Percentiles rank a stretch among this genome's conserved stretches.
Conservation (phyloP, 2,888 invertebrate genomes). For the Apocheima hispidaria region DNA sequence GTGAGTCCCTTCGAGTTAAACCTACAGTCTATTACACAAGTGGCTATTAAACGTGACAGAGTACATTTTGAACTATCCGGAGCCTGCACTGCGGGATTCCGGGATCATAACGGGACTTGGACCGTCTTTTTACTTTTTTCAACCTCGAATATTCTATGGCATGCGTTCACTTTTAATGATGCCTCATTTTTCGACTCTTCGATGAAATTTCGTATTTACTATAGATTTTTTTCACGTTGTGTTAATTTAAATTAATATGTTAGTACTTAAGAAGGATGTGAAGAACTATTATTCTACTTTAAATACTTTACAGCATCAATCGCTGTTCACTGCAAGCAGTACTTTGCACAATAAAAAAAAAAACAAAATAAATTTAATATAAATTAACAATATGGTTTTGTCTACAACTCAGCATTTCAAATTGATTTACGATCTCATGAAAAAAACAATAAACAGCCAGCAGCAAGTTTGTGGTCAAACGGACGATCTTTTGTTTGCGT, state of each 20-base stretch:
- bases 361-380: constrained; percentile 7
- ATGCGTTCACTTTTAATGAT: constrained; percentile 82
- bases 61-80: constrained; percentile 45
- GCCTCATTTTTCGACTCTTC: constrained; percentile 52
- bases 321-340: too few relatives aligned
- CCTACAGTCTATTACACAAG: constrained; percentile 25
- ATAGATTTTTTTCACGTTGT: too few relatives aligned
- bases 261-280: too few relatives aligned
- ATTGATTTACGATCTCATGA: constrained; percentile 64
- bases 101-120: constrained; percentile 77
- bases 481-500: constrained; percentile 66
- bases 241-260: too few relatives aligned
- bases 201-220: too few relatives aligned
- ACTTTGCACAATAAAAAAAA: constrained; percentile 30
- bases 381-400: constrained; percentile 3
- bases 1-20: constrained; percentile 9
- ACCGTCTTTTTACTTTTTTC: constrained; percentile 76
- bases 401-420: constrained; percentile 41
- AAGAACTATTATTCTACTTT: background rate
- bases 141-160: constrained; percentile 62
- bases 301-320: too few relatives aligned
- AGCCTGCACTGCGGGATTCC: constrained; percentile 63
- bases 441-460: constrained; percentile 65
- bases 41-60: constrained; percentile 38
- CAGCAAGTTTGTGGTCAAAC: constrained; percentile 78